Conservation (phyloP, 2,888 invertebrate genomes). For the Phyllotreta striolata region DNA sequence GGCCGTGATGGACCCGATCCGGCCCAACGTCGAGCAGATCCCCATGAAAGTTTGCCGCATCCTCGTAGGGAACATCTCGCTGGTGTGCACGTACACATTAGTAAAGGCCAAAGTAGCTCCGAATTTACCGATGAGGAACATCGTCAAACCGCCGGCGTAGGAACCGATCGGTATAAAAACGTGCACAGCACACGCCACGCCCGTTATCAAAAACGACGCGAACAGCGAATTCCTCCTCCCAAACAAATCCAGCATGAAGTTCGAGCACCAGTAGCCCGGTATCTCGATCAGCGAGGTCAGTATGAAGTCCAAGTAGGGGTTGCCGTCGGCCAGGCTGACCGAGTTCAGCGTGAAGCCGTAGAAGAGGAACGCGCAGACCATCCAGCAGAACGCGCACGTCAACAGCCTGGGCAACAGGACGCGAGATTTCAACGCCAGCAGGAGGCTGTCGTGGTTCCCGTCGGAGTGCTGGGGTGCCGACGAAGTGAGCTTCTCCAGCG, state of each 20-base stretch:
- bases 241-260: conserved; percentile 69
- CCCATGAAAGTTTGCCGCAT: conserved; percentile 70
- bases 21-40: conserved; percentile 71
- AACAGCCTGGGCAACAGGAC: conserved; percentile 65
- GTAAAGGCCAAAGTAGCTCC: conserved; percentile 72
- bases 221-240: conserved; percentile 72
- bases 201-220: conserved; percentile 70
- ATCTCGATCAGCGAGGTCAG: conserved; percentile 74
- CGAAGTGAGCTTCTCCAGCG: conserved; percentile 50
- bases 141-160: conserved; percentile 63
- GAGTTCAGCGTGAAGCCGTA: conserved; percentile 83
- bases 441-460: conserved; percentile 44
- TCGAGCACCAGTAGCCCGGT: conserved; percentile 74
- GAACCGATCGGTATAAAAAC: conserved; percentile 67
- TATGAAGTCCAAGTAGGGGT: conserved; percentile 80
- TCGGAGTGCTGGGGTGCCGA: neutral
- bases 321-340: conserved; percentile 76
- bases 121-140: conserved; percentile 71
- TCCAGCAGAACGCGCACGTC: conserved; percentile 82
- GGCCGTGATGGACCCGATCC: conserved; percentile 71
- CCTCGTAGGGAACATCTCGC: conserved; percentile 74
- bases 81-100: conserved; percentile 71
- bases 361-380: conserved; percentile 80
- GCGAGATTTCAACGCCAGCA: conserved; percentile 61
- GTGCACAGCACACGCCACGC: conserved; percentile 66